These are phyloP conservation scores for Terrapene triunguis DNA, from an alignment of 2,113 vertebrate genomes.

Conservation along the genomic window DNA sequence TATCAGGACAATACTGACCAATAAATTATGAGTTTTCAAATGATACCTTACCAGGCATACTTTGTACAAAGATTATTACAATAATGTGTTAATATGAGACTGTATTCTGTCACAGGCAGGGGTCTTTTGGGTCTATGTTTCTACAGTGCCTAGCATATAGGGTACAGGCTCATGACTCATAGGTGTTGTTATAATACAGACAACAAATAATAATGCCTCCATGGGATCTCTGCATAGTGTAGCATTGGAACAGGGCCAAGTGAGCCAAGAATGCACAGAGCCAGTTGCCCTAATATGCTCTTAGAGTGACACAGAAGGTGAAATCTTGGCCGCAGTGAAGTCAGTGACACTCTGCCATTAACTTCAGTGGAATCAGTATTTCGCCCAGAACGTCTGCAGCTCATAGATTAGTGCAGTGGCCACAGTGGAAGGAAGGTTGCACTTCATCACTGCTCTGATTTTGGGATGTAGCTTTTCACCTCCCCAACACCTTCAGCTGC, in stretches of 20 bases:
- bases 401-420: accelerated
- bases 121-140: not conserved
- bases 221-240: not conserved
- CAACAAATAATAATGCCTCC: not conserved
- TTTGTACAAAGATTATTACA: not conserved
- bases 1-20: not conserved
- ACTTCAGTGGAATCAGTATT: not conserved
- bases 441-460: not conserved
- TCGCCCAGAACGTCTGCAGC: not conserved
- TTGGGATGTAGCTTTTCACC: not conserved
- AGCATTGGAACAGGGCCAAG: not conserved
- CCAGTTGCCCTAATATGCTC: not conserved
- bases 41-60: not conserved
- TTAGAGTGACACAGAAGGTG: not conserved
- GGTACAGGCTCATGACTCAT: not conserved
- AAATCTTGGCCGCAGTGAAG: not conserved
- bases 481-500: not conserved
- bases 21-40: not conserved
- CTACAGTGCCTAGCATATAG: not conserved
- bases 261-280: not conserved
- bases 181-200: not conserved
- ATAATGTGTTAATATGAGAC: not conserved
- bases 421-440: not conserved
- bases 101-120: not conserved
- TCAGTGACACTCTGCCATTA: accelerated